Percentiles rank a stretch among this genome's conserved stretches.
These are phyloP conservation scores for Tolypeutes matacus DNA, from an alignment of 2,797 vertebrate species.

Conservation along the genomic window DNA sequence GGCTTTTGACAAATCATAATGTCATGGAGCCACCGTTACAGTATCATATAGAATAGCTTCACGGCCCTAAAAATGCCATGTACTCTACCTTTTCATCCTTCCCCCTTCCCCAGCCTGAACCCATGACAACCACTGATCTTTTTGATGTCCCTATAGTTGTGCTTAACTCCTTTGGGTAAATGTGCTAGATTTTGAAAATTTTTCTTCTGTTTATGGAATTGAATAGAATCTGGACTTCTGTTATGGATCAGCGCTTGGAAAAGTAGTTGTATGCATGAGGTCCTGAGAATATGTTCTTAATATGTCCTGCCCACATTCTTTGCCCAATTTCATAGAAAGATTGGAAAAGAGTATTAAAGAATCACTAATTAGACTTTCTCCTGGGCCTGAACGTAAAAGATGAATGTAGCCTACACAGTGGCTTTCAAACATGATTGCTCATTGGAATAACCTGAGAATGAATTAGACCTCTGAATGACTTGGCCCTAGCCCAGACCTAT, in stretches of 20 bases:
- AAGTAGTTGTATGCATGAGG: conserved; percentile 43
- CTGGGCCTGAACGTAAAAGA: conserved; percentile 29
- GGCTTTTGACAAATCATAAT: too few relatives aligned
- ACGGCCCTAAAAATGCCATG: too few relatives aligned
- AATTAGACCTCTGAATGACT: conserved; percentile 28
- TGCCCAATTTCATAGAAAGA: conserved; percentile 6
- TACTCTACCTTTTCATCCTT: too few relatives aligned
- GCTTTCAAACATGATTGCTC: neutral
- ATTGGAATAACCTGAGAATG: conserved; percentile 18
- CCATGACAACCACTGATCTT: too few relatives aligned
- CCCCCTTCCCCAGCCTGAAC: too few relatives aligned
- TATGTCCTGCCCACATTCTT: conserved; percentile 2
- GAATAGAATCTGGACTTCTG: neutral
- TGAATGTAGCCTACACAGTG: neutral
- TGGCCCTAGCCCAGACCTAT: neutral
- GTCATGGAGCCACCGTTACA: too few relatives aligned
- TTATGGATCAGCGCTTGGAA: neutral
- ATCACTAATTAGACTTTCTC: neutral
- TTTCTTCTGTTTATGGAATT: conserved; percentile 57
- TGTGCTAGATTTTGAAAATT: conserved; percentile 46
- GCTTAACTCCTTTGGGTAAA: too few relatives aligned
- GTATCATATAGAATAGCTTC: too few relatives aligned
- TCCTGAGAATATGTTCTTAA: neutral
- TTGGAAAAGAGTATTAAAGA: conserved; percentile 12
- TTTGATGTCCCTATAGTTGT: too few relatives aligned